Evolutionary conservation across 1,140 invertebrate species (phyloP).

Genomic region (Ceratoteleas bidentatus): DNA sequence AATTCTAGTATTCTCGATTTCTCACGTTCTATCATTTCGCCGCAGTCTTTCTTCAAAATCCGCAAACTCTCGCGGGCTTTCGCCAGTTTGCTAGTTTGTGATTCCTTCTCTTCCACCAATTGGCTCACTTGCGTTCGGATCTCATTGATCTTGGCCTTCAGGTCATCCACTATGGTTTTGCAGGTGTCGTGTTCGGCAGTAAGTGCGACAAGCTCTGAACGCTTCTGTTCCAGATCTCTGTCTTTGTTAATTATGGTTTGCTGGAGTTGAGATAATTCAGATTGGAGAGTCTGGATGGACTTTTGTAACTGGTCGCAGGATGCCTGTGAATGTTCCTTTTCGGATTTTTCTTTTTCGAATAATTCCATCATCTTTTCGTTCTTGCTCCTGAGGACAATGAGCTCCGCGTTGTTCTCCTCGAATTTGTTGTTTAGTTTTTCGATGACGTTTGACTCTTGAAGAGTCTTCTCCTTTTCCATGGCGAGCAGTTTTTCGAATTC

Average conservation of each 20-base stretch:
- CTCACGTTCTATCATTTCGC: constrained; percentile 17
- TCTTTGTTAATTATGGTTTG: constrained; percentile 58
- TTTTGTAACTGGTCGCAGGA: constrained; percentile 64
- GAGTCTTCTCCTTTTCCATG: constrained; percentile 25
- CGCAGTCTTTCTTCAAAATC: constrained; percentile 24
- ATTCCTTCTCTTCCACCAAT: constrained; percentile 45
- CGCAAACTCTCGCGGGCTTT: constrained; percentile 15
- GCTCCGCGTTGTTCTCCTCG: constrained; percentile 77
- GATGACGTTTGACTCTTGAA: constrained; percentile 75
- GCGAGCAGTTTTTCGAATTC: constrained; percentile 51
- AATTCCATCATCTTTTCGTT: constrained; percentile 59
- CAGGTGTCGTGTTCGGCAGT: constrained; percentile 46
- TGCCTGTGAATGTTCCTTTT: constrained; percentile 79
- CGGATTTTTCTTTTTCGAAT: constrained; percentile 80
- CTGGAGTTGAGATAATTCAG: constrained; percentile 67
- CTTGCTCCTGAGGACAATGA: constrained; percentile 76
- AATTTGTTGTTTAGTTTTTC: constrained; percentile 79
- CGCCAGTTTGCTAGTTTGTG: constrained; percentile 21
- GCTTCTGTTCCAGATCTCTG: constrained; percentile 43
- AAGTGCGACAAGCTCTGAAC: constrained; percentile 21
- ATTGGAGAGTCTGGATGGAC: constrained; percentile 54
- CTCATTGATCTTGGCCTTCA: constrained; percentile 55
- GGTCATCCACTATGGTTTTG: constrained; percentile 53
- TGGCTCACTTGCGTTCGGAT: constrained; percentile 31
- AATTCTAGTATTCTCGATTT: constrained; percentile 11